A percentile compares a stretch with the other conserved stretches of the same genome.
These are phyloP conservation scores for Scomber japonicus DNA, from an alignment of 2,113 vertebrate genomes.

Conservation along the genomic window DNA sequence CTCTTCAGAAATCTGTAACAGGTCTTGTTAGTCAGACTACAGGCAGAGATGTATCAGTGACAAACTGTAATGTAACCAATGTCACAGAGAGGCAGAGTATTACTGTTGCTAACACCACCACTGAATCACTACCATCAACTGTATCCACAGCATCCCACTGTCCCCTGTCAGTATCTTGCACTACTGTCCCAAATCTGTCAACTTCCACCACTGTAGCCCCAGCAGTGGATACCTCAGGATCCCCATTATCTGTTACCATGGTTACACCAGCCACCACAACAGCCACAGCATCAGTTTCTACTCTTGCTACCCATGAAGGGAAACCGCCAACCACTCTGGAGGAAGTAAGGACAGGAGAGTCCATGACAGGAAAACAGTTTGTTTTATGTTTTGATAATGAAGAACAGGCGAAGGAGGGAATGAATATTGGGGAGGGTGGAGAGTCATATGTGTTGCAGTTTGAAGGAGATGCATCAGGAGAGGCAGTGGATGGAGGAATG, in stretches of 20 bases:
- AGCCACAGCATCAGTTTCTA: slow-evolving; percentile 33
- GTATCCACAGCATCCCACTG: slow-evolving; percentile 18
- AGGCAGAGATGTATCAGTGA: slow-evolving; percentile 23
- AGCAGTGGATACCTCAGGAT: slow-evolving; percentile 46
- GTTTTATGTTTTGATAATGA: slow-evolving; percentile 84
- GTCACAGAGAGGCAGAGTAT: slow-evolving; percentile 8
- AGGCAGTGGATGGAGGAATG: slow-evolving; percentile 48
- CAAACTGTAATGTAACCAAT: slow-evolving; percentile 27
- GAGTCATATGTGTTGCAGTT: slow-evolving; percentile 84
- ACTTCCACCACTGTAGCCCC: slow-evolving; percentile 36
- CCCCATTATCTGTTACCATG: slow-evolving; percentile 30
- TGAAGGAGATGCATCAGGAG: slow-evolving; percentile 67
- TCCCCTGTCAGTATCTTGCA: slow-evolving; percentile 26
- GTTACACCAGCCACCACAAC: slow-evolving; percentile 34
- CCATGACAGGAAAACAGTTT: slow-evolving; percentile 76
- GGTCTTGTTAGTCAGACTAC: slow-evolving; percentile 33
- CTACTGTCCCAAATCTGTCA: slow-evolving; percentile 31
- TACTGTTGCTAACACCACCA: slow-evolving; percentile 29
- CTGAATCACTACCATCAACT: slow-evolving; percentile 25
- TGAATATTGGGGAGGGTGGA: slow-evolving; percentile 60
- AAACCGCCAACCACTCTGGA: slow-evolving; percentile 33
- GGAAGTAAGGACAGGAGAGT: slow-evolving; percentile 53
- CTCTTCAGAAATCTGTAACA: slow-evolving; percentile 56
- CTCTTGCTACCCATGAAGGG: slow-evolving; percentile 29
- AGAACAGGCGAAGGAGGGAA: slow-evolving; percentile 59